Evolutionary conservation across 2,113 vertebrate species (phyloP).

Genomic region (Pungitius pungitius): DNA sequence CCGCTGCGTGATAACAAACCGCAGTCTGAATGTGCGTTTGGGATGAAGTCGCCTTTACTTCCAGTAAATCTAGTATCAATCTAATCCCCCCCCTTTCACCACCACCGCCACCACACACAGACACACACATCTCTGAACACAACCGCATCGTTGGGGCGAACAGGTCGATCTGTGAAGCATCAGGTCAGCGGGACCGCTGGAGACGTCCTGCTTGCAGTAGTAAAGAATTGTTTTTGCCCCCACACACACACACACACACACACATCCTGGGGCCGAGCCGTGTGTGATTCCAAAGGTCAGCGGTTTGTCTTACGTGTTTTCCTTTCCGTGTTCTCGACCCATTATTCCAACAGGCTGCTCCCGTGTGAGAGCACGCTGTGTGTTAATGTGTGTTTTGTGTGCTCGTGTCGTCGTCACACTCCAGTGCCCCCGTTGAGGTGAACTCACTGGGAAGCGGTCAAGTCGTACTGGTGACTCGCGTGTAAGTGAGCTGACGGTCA

Average conservation of each 20-base stretch:
- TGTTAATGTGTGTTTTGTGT: constrained; percentile 19
- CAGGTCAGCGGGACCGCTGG: constrained; percentile 11
- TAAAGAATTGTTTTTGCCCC: constrained; percentile 1
- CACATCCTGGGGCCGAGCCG: not conserved
- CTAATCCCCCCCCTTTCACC: no score
- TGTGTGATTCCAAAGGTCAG: constrained; percentile 66
- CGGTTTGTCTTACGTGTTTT: constrained; percentile 23
- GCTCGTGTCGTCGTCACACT: constrained; percentile 42
- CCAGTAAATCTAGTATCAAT: not conserved
- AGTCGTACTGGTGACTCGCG: constrained; percentile 45
- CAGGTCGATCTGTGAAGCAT: constrained; percentile 61
- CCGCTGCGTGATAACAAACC: not conserved
- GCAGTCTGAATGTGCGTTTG: not conserved
- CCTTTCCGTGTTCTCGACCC: constrained; percentile 16
- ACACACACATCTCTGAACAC: constrained; percentile 47
- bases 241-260: constrained; percentile 4
- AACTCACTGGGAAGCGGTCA: constrained; percentile 39
- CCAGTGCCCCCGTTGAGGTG: constrained; percentile 30
- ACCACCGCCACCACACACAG: not conserved
- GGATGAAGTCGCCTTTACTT: not conserved
- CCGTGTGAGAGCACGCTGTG: constrained; percentile 1
- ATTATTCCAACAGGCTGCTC: not conserved
- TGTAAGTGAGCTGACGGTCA: constrained; percentile 43
- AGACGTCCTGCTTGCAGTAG: not conserved
- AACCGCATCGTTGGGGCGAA: constrained; percentile 69